phyloP scores from a whole-genome alignment of 1,140 invertebrate species.

The Odontomachus brunneus region DNA sequence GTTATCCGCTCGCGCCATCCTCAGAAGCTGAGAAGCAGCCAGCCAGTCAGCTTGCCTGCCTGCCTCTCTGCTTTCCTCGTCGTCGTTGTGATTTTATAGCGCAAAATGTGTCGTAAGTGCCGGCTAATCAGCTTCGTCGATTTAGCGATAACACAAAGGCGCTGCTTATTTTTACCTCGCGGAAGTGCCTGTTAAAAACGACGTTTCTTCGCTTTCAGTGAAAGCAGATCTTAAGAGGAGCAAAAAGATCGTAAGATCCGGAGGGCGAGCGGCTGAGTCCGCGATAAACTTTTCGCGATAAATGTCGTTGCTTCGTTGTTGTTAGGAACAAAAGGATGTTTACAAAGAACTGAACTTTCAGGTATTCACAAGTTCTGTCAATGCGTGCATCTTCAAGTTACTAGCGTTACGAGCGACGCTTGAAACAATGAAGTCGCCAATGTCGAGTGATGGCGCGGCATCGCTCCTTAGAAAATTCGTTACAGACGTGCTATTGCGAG shows the following conservation, averaged over 20 bases:
- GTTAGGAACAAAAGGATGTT: background rate
- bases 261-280: background rate
- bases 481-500: background rate
- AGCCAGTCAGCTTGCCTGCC: too few relatives aligned
- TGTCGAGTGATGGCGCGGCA: background rate
- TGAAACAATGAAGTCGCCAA: background rate
- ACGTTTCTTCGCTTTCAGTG: constrained; percentile 2
- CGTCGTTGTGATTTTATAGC: constrained; percentile 29
- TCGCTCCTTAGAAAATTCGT: background rate
- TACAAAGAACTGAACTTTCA: too few relatives aligned
- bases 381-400: background rate
- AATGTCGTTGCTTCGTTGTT: background rate
- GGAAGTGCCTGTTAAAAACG: constrained; percentile 44
- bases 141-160: constrained; percentile 42
- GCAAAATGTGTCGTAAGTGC: constrained; percentile 24
- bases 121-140: constrained; percentile 34
- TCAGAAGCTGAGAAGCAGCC: constrained; percentile 29
- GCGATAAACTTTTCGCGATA: background rate
- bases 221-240: background rate
- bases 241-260: background rate
- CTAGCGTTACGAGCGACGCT: too few relatives aligned
- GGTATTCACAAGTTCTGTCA: background rate
- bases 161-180: constrained; percentile 47
- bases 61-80: background rate
- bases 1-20: constrained; percentile 21